A percentile compares a stretch with the other conserved stretches of the same genome.
phyloP scores from a whole-genome alignment of 2,888 invertebrate genomes.

The Aphidoletes aphidimyza region DNA sequence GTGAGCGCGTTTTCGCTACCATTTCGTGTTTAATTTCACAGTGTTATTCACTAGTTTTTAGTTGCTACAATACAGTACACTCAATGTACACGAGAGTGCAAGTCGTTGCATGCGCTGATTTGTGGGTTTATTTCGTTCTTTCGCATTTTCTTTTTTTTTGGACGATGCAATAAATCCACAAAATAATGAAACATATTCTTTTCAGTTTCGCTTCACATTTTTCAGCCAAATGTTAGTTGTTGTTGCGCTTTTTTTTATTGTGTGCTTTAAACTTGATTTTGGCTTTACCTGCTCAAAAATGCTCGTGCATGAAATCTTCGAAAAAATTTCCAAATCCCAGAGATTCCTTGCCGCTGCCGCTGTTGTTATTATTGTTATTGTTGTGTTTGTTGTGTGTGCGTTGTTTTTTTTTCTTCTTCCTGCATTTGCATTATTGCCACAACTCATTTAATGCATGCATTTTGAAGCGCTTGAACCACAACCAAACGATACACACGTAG shows the following conservation, averaged over 20 bases:
- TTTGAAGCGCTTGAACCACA: background rate
- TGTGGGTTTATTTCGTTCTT: background rate
- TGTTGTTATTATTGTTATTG: background rate
- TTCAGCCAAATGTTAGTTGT: background rate
- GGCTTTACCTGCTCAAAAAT: background rate
- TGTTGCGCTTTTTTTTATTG: background rate
- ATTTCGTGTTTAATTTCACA: background rate
- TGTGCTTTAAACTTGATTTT: background rate
- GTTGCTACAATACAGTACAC: background rate
- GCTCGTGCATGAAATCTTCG: background rate
- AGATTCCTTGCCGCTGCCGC: background rate
- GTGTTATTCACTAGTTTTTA: background rate
- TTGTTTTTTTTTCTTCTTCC: no score
- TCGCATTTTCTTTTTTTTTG: no score
- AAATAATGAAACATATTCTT: conserved; percentile 49
- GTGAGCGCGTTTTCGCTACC: no score
- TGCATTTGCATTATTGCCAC: background rate
- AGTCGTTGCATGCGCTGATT: conserved; percentile 1
- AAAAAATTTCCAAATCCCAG: background rate
- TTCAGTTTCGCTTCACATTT: background rate
- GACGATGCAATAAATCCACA: conserved; percentile 14
- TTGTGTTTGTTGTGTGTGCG: background rate
- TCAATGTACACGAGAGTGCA: background rate
- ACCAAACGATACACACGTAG: background rate
- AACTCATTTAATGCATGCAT: conserved; percentile 39